Evolutionary conservation across 2,113 vertebrate species (phyloP).

Genomic region (Odontophorus gujanensis): DNA sequence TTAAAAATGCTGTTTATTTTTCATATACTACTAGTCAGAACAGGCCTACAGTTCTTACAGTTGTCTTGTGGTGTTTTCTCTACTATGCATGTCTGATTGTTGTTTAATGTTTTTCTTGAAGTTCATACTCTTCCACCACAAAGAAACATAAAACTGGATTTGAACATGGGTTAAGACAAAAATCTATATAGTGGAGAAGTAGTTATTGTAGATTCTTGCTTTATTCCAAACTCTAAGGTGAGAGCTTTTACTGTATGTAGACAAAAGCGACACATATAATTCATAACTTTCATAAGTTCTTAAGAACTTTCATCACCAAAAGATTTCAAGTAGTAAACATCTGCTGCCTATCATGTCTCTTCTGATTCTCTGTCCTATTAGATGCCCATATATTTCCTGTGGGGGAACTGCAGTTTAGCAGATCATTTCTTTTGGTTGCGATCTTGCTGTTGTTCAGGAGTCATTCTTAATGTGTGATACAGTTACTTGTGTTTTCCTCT

Average conservation of each 20-base stretch:
- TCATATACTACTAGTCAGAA: not conserved
- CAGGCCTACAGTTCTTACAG: not conserved
- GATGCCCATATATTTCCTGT: not conserved
- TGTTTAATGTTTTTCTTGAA: not conserved
- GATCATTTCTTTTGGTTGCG: not conserved
- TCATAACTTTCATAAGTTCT: not conserved
- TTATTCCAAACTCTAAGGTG: not conserved
- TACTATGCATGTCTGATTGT: not conserved
- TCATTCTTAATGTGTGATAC: not conserved
- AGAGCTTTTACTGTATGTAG: not conserved
- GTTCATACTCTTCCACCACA: not conserved
- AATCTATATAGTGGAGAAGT: not conserved
- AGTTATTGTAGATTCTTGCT: not conserved
- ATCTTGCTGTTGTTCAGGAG: not conserved
- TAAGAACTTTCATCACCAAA: not conserved
- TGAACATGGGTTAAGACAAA: not conserved
- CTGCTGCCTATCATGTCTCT: not conserved
- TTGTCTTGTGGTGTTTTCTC: not conserved
- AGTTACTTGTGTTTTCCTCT: not conserved
- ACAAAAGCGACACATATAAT: not conserved
- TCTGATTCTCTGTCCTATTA: not conserved
- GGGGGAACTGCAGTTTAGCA: not conserved
- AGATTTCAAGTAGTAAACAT: not conserved
- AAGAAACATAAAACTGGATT: not conserved
- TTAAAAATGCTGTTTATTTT: not conserved